phyloP scores from a whole-genome alignment of 2,797 vertebrate genomes.

The Rhynchotus rufescens region DNA sequence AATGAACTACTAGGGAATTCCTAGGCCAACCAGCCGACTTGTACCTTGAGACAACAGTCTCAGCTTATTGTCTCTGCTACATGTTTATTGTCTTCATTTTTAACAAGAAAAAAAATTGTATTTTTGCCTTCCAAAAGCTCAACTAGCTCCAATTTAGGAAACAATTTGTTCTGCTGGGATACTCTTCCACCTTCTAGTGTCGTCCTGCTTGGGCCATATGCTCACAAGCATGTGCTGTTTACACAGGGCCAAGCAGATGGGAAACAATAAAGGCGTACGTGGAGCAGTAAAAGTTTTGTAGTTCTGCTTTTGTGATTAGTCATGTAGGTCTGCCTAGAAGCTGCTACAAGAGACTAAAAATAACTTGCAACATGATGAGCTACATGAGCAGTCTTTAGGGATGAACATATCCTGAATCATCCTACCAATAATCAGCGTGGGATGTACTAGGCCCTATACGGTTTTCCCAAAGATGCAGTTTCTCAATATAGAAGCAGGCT shows the following conservation, averaged over 20 bases:
- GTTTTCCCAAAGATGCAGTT: too few relatives aligned
- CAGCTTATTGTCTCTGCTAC: not conserved
- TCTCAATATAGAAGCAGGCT: not conserved
- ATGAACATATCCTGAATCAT: not conserved
- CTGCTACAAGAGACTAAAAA: not conserved
- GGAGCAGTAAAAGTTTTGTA: not conserved
- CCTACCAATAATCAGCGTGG: not conserved
- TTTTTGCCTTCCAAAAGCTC: not conserved
- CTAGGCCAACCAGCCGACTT: not conserved
- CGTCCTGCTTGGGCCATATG: not conserved
- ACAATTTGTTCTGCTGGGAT: not conserved
- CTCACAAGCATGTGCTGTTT: constrained; percentile 5
- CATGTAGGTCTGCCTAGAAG: not conserved
- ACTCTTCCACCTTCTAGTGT: not conserved
- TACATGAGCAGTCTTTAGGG: not conserved
- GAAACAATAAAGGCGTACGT: not conserved
- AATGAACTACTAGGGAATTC: not conserved
- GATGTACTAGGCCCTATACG: not conserved
- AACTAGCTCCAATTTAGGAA: not conserved
- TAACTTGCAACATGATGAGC: not conserved
- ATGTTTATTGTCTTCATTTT: not conserved
- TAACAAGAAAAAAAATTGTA: not conserved
- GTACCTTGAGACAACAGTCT: not conserved
- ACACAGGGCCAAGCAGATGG: not conserved
- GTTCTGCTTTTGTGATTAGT: not conserved